These are phyloP conservation scores for Stegophylla sp. DNA, from an alignment of 2,888 invertebrate genomes.

Conservation along the genomic window DNA sequence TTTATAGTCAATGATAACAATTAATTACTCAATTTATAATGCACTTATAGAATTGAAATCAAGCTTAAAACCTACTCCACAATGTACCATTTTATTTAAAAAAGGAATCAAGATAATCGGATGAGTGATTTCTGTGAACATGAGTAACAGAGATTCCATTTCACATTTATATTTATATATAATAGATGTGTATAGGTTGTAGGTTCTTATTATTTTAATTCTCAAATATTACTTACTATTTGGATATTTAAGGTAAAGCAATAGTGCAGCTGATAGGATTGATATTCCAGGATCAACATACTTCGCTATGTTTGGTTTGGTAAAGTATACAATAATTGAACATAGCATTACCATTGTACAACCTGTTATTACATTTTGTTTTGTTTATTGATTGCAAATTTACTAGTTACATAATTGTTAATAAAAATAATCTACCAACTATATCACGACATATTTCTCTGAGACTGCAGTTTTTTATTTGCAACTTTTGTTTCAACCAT, in stretches of 20 bases:
- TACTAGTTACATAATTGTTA: background rate
- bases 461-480: constrained; percentile 30
- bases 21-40: no score
- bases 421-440: constrained; percentile 52
- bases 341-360: constrained; percentile 79
- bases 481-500: constrained; percentile 31
- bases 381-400: constrained; percentile 15
- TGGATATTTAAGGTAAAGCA: constrained; percentile 79
- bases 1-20: no score
- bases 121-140: no score
- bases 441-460: constrained; percentile 52
- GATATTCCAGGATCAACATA: constrained; percentile 78
- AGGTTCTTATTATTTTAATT: no score
- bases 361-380: constrained; percentile 66
- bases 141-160: no score
- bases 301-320: constrained; percentile 72
- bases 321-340: constrained; percentile 71
- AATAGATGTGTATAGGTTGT: no score
- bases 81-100: no score
- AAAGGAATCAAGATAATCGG: no score
- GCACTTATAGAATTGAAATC: no score
- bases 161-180: no score
- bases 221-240: constrained; percentile 72
- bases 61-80: no score
- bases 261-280: constrained; percentile 74